A percentile compares a stretch with the other conserved stretches of the same genome.
Conservation (phyloP, 37 sponge, comb jelly and placozoan species). For the Agelas oroides region DNA sequence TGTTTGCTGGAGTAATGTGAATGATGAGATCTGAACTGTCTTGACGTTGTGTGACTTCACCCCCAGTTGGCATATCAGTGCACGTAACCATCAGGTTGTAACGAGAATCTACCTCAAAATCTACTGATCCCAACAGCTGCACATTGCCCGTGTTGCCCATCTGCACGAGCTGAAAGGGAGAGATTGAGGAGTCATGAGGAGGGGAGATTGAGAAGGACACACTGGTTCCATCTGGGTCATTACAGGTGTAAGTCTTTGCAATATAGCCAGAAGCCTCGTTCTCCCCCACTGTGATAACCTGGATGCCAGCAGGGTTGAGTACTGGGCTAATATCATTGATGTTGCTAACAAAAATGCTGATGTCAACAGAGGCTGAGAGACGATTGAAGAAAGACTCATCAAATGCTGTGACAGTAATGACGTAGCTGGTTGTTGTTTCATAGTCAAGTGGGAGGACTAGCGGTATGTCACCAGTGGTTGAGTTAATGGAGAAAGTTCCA, state of each 20-base stretch:
- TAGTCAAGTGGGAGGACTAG: conserved; percentile 45
- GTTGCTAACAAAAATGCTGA: conserved; percentile 38
- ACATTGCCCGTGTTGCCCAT: conserved; percentile 22
- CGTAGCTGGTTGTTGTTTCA: conserved; percentile 41
- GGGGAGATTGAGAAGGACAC: conserved; percentile 26
- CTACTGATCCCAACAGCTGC: conserved; percentile 10
- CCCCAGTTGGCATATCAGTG: conserved; percentile 18
- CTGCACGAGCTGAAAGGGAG: conserved; percentile 5
- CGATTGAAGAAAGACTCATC: conserved; percentile 38
- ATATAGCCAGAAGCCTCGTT: background rate
- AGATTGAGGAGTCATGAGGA: background rate
- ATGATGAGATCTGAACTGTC: conserved; percentile 20
- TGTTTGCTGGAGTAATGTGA: conserved; percentile 55
- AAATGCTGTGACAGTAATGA: conserved; percentile 35
- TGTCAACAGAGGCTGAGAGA: background rate
- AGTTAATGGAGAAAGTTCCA: conserved; percentile 49
- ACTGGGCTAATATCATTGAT: conserved; percentile 45
- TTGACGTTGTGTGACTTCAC: conserved; percentile 17
- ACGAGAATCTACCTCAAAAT: conserved; percentile 31
- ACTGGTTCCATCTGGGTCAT: conserved; percentile 47
- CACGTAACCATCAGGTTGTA: conserved; percentile 40
- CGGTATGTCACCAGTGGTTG: conserved; percentile 41
- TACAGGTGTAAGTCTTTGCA: conserved; percentile 39
- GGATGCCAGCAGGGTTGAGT: conserved; percentile 26
- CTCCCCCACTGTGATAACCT: conserved; percentile 20